Evolutionary conservation across 2,888 invertebrate genomes (phyloP), one percentile per base, ranked within the genome.

Genomic region (Sminthurinus aureus): DNA sequence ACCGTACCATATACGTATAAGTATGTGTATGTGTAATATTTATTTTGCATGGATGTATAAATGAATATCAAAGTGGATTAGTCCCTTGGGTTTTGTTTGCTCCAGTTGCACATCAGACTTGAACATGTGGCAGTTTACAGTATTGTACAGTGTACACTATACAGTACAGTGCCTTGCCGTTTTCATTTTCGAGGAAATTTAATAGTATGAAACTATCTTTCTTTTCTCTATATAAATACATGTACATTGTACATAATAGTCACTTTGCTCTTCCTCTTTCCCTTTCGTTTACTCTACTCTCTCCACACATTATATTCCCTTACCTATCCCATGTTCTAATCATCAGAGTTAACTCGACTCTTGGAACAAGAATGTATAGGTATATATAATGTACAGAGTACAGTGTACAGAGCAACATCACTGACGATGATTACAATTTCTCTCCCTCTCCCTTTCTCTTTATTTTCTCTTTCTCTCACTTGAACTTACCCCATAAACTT

Each of bases 31-130:
- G 15, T 22, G 78, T 69, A 82, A 82, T 78, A 83, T 83, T 83
- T 83, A 83, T 83, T 83, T 83, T 83, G 78, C 67, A 73, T 78
- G 20, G n/a, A 67, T 67, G 20, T 69, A 83, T 83, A 83, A 83
- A 83, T 69, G 71, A 78, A 83, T 83, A 77, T 71, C 77, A 79
- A 66, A 73, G 77, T 78, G 83, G 83, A 83, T 83, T 83, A 83
- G 83, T 67, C 83, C 22, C 83, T 73, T 71, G 83, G 83, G 83
- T 78, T 73, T 73, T 73, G 78, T 83, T 71, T 71, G 81, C 78
- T 78, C 83, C 26, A 78, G 78, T 79, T 83, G 77, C 83, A 78
- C 83, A 78, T 77, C 83, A 83, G 78, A 79, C 78, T 38, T 78
- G 82, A 82, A 77, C 76, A 82, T 77, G 76, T 76, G 76, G 78